phyloP scores from a whole-genome alignment of 2,888 invertebrate species.

The Eilema depressum region DNA sequence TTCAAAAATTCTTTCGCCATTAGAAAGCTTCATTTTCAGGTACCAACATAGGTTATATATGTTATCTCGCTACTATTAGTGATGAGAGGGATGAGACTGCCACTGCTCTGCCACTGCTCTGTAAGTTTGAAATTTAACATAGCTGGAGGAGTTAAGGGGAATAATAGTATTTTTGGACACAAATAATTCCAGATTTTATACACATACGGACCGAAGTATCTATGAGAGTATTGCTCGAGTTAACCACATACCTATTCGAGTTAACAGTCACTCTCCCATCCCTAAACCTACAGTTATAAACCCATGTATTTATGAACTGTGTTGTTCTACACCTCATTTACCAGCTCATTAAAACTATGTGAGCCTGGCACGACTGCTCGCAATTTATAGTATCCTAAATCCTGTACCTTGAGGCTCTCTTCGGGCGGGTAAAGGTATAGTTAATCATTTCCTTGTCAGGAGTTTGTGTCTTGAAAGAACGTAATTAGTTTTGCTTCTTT shows the following conservation, averaged over 20 bases:
- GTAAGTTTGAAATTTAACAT: background rate
- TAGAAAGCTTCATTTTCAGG: too few species aligned
- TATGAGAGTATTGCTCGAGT: background rate
- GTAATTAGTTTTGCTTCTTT: background rate
- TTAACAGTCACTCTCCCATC: background rate
- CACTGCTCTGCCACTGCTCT: background rate
- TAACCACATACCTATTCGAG: background rate
- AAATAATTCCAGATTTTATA: background rate
- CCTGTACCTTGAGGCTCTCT: conserved; percentile 5
- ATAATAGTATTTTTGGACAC: background rate
- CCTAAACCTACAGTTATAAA: conserved; percentile 13
- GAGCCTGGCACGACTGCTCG: conserved; percentile 18
- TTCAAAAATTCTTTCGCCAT: too few species aligned
- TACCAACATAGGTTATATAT: too few species aligned
- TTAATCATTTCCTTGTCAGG: background rate
- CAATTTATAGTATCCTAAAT: conserved; percentile 39
- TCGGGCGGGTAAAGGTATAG: background rate
- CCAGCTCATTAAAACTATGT: conserved; percentile 42
- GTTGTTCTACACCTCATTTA: conserved; percentile 25
- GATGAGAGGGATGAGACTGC: too few species aligned
- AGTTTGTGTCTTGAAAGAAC: background rate
- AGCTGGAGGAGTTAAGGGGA: too few species aligned
- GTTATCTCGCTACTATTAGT: too few species aligned
- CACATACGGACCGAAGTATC: background rate
- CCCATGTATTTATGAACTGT: conserved; percentile 27